phyloP scores from a whole-genome alignment of 2,797 vertebrate species.

The Microtus agrestis region DNA sequence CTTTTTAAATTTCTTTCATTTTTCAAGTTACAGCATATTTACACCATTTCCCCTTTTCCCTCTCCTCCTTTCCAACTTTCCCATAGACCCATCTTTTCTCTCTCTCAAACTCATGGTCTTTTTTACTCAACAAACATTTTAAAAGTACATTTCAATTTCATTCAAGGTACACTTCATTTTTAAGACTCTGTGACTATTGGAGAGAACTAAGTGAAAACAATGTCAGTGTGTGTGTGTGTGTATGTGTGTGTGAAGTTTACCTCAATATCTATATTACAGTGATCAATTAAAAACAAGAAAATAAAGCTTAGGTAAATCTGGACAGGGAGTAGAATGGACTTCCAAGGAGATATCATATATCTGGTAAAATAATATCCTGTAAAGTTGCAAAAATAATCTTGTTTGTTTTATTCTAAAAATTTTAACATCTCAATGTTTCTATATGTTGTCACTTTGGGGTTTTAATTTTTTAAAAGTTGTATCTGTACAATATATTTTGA shows the following conservation, averaged over 20 bases:
- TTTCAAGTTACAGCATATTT: background rate
- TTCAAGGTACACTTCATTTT: background rate
- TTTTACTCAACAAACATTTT: background rate
- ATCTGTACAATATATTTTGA: background rate
- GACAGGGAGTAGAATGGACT: fast-evolving
- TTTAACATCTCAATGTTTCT: background rate
- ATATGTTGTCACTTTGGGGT: background rate
- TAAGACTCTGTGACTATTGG: background rate
- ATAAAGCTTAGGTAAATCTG: background rate
- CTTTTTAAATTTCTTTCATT: background rate
- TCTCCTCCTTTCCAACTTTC: background rate
- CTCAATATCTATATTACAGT: too few relatives aligned
- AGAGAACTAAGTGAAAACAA: background rate
- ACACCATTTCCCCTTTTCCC: background rate
- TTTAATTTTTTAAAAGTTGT: background rate
- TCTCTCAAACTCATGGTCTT: background rate
- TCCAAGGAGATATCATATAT: background rate
- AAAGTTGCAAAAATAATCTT: background rate
- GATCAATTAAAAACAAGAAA: background rate
- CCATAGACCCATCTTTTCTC: background rate
- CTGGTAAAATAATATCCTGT: background rate
- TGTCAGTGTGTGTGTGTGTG: background rate
- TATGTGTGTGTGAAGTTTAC: background rate
- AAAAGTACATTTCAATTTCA: background rate
- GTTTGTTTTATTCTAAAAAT: background rate